phyloP scores from a whole-genome alignment of 2,888 invertebrate genomes.

The Acanthosepion pharaonis region DNA sequence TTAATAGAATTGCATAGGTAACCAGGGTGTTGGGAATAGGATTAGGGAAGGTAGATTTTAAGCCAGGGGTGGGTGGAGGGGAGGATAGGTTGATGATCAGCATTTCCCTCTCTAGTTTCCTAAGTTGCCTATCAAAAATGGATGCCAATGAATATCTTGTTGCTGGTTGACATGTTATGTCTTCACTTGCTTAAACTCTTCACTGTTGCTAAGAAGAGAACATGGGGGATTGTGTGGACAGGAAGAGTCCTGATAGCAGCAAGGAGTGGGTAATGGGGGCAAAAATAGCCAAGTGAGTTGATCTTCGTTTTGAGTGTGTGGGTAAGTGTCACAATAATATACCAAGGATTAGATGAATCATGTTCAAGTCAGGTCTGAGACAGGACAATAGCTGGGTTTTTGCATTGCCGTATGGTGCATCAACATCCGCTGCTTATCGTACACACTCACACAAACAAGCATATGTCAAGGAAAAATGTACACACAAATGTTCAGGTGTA shows the following conservation, averaged over 20 bases:
- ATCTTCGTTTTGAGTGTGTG: background rate
- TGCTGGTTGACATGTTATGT: background rate
- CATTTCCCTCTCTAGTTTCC: background rate
- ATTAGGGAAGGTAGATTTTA: background rate
- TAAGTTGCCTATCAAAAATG: background rate
- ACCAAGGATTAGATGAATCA: background rate
- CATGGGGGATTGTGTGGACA: background rate
- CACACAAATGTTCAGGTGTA: background rate
- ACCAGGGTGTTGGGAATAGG: background rate
- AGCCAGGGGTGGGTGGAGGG: background rate
- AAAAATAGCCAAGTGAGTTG: background rate
- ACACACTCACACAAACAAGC: background rate
- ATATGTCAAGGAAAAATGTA: background rate
- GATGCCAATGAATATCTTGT: background rate
- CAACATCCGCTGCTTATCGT: background rate
- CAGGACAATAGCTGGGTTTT: background rate
- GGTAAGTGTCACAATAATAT: background rate
- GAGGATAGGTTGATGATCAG: background rate
- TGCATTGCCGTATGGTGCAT: background rate
- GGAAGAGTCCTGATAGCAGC: background rate
- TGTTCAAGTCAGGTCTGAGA: background rate
- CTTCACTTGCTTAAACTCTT: background rate
- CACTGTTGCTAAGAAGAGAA: background rate
- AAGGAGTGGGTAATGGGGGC: background rate
- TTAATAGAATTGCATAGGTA: background rate